These are phyloP conservation scores for Choloepus hoffmanni DNA, from an alignment of 2,113 vertebrate species.

Conservation along the genomic window DNA sequence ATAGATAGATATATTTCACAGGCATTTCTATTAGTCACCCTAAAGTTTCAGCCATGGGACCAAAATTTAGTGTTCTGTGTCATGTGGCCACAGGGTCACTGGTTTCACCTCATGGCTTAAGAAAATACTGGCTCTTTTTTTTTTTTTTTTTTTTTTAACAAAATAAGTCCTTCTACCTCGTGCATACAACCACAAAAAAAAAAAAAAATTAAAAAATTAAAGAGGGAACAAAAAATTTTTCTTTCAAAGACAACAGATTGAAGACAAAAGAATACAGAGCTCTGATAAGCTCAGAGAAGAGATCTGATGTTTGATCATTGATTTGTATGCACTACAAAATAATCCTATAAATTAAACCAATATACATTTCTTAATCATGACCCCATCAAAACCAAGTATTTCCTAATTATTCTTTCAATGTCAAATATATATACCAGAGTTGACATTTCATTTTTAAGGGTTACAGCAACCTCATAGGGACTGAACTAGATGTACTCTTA, in stretches of 20 bases:
- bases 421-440: conserved; percentile 70
- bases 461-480: conserved; percentile 80
- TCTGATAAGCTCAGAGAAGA: conserved; percentile 80
- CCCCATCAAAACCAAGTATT: conserved; percentile 82
- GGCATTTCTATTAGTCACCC: conserved; percentile 77
- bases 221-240: not conserved
- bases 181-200: conserved; percentile 80
- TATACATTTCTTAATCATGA: conserved; percentile 84
- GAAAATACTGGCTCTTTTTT: conserved; percentile 78
- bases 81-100: conserved; percentile 71
- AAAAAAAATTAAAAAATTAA: not conserved
- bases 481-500: conserved; percentile 75
- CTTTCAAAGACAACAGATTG: conserved; percentile 78
- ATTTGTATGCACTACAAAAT: conserved; percentile 89
- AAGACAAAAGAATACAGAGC: conserved; percentile 80
- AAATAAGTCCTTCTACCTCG: conserved; percentile 78
- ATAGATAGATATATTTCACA: conserved; percentile 78
- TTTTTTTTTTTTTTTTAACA: conserved; percentile 70
- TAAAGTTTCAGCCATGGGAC: conserved; percentile 76
- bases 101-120: conserved; percentile 65
- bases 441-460: conserved; percentile 77
- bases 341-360: conserved; percentile 87
- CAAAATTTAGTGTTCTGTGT: conserved; percentile 72
- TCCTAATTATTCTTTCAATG: conserved; percentile 82
- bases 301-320: conserved; percentile 80